These are phyloP conservation scores for Mesembrinibis cayennensis DNA, from an alignment of 2,113 vertebrate genomes.

Conservation along the genomic window DNA sequence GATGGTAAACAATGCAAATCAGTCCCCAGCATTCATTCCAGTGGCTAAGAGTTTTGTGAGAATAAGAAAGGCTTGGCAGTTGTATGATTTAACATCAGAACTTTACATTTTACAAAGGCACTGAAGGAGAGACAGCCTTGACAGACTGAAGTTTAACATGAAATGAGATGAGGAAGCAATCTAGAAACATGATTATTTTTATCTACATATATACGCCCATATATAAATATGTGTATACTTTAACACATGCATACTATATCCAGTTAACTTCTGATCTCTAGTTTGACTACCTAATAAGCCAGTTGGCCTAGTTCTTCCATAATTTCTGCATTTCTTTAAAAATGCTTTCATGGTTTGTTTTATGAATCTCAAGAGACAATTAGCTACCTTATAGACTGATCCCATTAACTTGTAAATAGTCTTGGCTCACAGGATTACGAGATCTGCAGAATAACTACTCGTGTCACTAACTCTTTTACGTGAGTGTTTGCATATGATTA, in stretches of 20 bases:
- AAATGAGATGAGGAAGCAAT: slow-evolving; percentile 19
- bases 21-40: not conserved
- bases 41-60: not conserved
- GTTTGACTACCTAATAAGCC: not conserved
- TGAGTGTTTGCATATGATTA: not conserved
- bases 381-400: not conserved
- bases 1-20: slow-evolving; percentile 13
- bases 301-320: not conserved
- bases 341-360: not conserved
- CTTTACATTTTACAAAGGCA: not conserved
- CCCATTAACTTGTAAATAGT: not conserved
- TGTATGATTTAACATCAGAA: not conserved
- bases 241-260: not conserved
- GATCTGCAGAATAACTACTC: not conserved
- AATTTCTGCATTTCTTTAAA: not conserved
- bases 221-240: not conserved
- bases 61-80: slow-evolving; percentile 14
- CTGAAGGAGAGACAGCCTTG: not conserved
- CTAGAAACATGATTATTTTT: not conserved
- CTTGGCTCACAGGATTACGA: not conserved
- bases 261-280: not conserved
- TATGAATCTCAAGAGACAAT: not conserved
- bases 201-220: not conserved
- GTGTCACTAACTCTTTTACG: not conserved
- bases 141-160: slow-evolving; percentile 6